phyloP scores from a whole-genome alignment of 2,888 invertebrate species.

The Ectropis crepuscularia region DNA sequence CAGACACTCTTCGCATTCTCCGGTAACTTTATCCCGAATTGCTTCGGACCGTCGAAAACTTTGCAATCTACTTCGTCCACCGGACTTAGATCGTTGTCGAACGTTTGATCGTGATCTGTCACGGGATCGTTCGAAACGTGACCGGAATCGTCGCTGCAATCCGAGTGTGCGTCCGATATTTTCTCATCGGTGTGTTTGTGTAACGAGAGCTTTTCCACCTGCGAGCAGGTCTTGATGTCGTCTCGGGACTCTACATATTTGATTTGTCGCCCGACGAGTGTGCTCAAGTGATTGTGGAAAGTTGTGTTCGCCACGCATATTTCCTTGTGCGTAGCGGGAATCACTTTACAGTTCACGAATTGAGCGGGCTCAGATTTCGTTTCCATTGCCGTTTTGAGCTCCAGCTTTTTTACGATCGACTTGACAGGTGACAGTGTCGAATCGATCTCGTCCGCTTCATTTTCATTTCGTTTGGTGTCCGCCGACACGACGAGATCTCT shows the following conservation, averaged over 20 bases:
- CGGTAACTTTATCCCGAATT: constrained; percentile 71
- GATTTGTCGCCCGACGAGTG: constrained; percentile 80
- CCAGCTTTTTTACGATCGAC: constrained; percentile 79
- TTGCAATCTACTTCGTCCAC: constrained; percentile 75
- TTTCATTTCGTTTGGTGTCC: constrained; percentile 69
- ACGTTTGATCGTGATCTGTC: constrained; percentile 79
- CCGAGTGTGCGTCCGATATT: constrained; percentile 86
- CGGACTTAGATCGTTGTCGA: constrained; percentile 68
- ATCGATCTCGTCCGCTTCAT: constrained; percentile 66
- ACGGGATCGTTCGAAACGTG: constrained; percentile 93
- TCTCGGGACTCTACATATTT: constrained; percentile 74
- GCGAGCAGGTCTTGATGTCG: constrained; percentile 73
- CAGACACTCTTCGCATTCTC: constrained; percentile 73
- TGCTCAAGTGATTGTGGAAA: constrained; percentile 80
- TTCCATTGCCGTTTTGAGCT: constrained; percentile 77
- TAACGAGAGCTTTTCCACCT: constrained; percentile 66
- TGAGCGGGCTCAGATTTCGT: constrained; percentile 69
- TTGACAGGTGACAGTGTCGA: constrained; percentile 78
- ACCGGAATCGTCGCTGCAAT: constrained; percentile 92
- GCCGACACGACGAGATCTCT: constrained; percentile 66
- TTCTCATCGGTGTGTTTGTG: constrained; percentile 78
- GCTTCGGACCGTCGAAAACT: constrained; percentile 67
- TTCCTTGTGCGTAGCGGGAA: constrained; percentile 78
- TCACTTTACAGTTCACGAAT: constrained; percentile 77
- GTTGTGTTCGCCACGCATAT: constrained; percentile 79